These are phyloP conservation scores for Micropoecilia bifurca DNA, from an alignment of 2,797 vertebrate genomes.

Conservation along the genomic window DNA sequence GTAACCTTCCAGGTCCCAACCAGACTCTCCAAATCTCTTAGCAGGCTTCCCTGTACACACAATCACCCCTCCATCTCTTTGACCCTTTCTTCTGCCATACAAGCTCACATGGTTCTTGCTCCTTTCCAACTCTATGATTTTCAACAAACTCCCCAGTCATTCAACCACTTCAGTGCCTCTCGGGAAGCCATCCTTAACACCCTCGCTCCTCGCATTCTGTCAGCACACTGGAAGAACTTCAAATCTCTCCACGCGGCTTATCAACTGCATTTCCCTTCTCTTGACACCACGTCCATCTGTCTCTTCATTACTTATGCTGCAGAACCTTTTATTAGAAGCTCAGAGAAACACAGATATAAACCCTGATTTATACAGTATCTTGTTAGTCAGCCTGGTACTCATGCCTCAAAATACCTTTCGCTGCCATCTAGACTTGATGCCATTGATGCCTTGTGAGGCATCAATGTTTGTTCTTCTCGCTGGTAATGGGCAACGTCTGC, in stretches of 20 bases:
- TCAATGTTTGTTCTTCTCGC: neutral
- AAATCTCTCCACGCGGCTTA: neutral
- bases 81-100: too few species aligned
- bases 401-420: neutral
- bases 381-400: neutral
- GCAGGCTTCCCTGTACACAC: too few species aligned
- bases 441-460: neutral
- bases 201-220: neutral
- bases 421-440: neutral
- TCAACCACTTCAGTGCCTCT: neutral
- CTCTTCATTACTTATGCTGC: neutral
- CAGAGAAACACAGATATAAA: too few species aligned
- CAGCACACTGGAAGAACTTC: neutral
- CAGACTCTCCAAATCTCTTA: too few species aligned
- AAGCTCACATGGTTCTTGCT: too few species aligned
- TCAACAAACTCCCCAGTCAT: neutral
- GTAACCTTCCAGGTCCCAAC: too few species aligned
- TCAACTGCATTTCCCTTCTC: neutral
- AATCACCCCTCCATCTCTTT: too few species aligned
- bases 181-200: neutral
- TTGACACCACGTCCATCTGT: neutral
- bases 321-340: too few species aligned
- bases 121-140: neutral
- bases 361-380: too few species aligned
- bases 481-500: neutral